Evolutionary conservation across 2,797 vertebrate species (phyloP).

Genomic region (Rousettus madagascariensis): DNA sequence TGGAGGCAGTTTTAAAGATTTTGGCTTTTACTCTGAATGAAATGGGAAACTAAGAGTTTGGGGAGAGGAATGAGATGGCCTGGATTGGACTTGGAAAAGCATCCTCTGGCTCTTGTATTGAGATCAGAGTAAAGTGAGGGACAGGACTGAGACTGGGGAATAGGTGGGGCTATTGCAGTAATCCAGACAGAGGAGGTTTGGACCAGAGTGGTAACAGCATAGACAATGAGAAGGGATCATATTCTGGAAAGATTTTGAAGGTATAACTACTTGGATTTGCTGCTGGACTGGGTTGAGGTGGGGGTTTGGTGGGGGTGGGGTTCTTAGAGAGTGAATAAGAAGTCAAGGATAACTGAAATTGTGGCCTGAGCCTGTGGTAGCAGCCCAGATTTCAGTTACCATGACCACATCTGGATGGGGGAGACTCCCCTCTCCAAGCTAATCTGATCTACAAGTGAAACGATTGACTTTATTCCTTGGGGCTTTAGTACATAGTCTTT

Average conservation of each 20-base stretch:
- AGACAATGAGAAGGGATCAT: background rate
- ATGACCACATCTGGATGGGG: background rate
- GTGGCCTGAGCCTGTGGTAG: background rate
- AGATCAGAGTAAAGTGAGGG: background rate
- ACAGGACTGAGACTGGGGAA: rapidly evolving
- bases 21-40: background rate
- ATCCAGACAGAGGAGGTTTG: rapidly evolving
- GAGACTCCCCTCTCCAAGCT: background rate
- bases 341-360: too few species aligned
- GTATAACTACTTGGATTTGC: background rate
- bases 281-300: too few species aligned
- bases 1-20: background rate
- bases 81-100: background rate
- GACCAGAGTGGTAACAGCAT: rapidly evolving
- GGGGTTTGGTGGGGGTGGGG: rapidly evolving
- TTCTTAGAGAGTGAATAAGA: background rate
- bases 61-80: rapidly evolving
- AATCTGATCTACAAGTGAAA: background rate
- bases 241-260: background rate
- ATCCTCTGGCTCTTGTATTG: background rate
- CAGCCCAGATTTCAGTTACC: background rate
- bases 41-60: background rate
- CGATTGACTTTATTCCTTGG: background rate
- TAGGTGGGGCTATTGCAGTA: rapidly evolving
- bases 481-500: background rate